Evolutionary conservation across 2,888 invertebrate genomes (phyloP).

Genomic region (Volucella zonaria): DNA sequence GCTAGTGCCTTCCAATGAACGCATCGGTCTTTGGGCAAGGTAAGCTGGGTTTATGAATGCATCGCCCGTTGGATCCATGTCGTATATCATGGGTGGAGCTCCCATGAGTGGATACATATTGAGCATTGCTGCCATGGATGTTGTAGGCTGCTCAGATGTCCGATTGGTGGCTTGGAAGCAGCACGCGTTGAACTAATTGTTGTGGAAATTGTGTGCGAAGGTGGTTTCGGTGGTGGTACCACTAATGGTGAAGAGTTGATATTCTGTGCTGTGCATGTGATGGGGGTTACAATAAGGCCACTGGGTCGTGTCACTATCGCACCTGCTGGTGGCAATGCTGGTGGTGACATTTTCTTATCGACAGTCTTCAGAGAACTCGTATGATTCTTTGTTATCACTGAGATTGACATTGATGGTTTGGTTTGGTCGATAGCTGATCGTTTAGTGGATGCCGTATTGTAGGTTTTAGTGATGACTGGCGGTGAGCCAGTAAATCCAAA

Average conservation of each 20-base stretch:
- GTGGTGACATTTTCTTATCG: constrained; percentile 41
- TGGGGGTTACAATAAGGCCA: constrained; percentile 62
- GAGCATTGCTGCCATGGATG: constrained; percentile 24
- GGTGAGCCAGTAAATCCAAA: constrained; percentile 49
- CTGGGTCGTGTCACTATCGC: constrained; percentile 41
- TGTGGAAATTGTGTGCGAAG: constrained; percentile 12
- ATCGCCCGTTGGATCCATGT: constrained; percentile 49
- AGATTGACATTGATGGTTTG: constrained; percentile 48
- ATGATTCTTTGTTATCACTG: constrained; percentile 51
- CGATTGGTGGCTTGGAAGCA: constrained; percentile 35
- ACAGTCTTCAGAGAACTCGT: neutral
- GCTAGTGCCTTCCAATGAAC: constrained; percentile 40
- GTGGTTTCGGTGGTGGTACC: constrained; percentile 24
- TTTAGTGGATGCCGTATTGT: constrained; percentile 20
- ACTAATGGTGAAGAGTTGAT: constrained; percentile 16
- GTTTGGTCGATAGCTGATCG: neutral
- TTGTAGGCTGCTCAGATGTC: constrained; percentile 35
- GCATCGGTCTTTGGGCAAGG: constrained; percentile 39
- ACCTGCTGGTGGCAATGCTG: constrained; percentile 6
- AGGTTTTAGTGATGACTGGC: constrained; percentile 49
- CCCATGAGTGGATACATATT: constrained; percentile 51
- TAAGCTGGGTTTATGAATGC: constrained; percentile 60
- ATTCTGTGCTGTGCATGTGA: constrained; percentile 23
- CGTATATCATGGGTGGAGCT: constrained; percentile 51
- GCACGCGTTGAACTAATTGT: neutral